phyloP scores from a whole-genome alignment of 2,888 invertebrate species.

The Caenorhabditis sp. region DNA sequence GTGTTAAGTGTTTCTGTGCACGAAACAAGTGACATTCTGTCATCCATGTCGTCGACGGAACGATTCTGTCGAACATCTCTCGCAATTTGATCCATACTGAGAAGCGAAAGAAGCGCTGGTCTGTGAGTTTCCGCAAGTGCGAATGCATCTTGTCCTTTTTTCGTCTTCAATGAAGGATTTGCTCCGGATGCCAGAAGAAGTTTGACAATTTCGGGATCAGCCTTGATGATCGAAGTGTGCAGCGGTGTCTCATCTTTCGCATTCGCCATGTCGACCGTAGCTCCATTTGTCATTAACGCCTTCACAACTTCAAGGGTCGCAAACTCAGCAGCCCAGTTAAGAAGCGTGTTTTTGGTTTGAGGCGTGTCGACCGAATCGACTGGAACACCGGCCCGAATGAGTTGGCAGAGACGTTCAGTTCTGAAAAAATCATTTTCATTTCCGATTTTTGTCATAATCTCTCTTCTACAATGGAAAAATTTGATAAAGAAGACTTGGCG shows the following conservation, averaged over 20 bases:
- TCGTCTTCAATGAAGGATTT: conserved; percentile 84
- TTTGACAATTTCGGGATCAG: conserved; percentile 85
- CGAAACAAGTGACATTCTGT: conserved; percentile 72
- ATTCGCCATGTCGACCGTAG: conserved; percentile 86
- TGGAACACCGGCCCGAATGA: conserved; percentile 86
- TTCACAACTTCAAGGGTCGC: conserved; percentile 86
- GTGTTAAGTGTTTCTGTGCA: conserved; percentile 69
- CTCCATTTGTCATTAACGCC: conserved; percentile 85
- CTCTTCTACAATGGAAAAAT: conserved; percentile 38
- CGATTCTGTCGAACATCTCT: conserved; percentile 64
- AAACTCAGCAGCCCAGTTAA: conserved; percentile 88
- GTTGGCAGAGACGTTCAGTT: conserved; percentile 86
- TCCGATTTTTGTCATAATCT: not conserved
- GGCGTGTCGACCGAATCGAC: conserved; percentile 87
- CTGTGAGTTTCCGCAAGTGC: conserved; percentile 68
- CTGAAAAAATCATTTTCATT: conserved; percentile 82
- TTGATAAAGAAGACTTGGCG: conserved; percentile 38
- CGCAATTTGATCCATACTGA: conserved; percentile 71
- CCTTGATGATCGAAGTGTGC: conserved; percentile 87
- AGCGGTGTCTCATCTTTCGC: conserved; percentile 86
- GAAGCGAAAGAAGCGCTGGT: conserved; percentile 57
- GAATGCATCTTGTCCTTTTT: conserved; percentile 74
- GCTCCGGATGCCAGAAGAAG: conserved; percentile 86
- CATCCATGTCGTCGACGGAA: conserved; percentile 74
- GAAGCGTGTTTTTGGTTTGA: conserved; percentile 86